Evolutionary conservation across 1,140 invertebrate species (phyloP).

Genomic region (Penaeus japonicus): DNA sequence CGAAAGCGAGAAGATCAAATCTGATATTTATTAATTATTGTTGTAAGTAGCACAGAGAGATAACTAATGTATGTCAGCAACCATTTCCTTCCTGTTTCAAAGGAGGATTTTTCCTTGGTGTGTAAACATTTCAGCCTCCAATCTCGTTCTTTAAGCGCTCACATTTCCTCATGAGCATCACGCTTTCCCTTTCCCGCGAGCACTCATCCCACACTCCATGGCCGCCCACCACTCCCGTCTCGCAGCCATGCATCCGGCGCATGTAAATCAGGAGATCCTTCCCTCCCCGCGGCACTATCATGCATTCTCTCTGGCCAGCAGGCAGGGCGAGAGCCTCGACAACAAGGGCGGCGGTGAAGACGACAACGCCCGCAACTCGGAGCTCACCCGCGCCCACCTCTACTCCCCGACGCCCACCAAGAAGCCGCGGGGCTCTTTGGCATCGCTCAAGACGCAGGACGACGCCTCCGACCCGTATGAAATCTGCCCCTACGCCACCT

Average conservation of each 20-base stretch:
- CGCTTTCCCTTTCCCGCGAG: no score
- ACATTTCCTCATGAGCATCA: no score
- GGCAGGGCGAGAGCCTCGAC: slow-evolving; percentile 42
- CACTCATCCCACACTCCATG: no score
- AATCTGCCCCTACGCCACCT: slow-evolving; percentile 57
- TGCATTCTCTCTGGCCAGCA: slow-evolving; percentile 7
- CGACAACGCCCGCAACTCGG: slow-evolving; percentile 46
- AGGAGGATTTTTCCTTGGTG: no score
- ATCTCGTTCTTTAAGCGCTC: no score
- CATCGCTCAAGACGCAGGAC: slow-evolving; percentile 54
- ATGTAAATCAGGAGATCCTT: background rate
- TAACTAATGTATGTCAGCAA: no score
- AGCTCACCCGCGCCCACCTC: slow-evolving; percentile 45
- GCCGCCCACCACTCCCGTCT: no score
- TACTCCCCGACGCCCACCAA: slow-evolving; percentile 53
- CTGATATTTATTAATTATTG: no score
- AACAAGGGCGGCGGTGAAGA: slow-evolving; percentile 31
- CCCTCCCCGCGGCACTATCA: background rate
- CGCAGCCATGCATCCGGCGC: background rate
- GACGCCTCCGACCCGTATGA: slow-evolving; percentile 52
- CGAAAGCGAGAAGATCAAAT: no score
- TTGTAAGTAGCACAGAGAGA: no score
- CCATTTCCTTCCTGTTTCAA: no score
- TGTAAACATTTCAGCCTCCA: no score
- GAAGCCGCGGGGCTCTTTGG: slow-evolving; percentile 45